A percentile compares a stretch with the other conserved stretches of the same genome.
Conservation (phyloP, 2,113 vertebrate genomes). For the Scytalopus superciliaris region DNA sequence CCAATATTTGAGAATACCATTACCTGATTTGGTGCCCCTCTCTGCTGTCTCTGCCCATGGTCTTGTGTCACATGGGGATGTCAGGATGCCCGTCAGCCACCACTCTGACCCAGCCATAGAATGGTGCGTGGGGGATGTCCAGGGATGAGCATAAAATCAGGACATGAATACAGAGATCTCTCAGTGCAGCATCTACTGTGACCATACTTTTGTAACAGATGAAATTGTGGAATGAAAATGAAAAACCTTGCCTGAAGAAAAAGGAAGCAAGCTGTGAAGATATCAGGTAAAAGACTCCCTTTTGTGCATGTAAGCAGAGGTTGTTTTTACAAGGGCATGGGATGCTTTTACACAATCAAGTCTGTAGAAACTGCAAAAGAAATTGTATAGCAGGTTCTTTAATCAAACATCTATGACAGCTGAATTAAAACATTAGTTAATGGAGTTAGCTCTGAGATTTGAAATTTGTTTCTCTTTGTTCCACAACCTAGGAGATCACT, state of each 20-base stretch:
- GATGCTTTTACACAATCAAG: not conserved
- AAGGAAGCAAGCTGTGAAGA: not conserved
- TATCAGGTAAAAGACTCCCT: not conserved
- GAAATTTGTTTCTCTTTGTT: slow-evolving; percentile 22
- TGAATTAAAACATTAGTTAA: slow-evolving; percentile 42
- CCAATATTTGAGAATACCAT: not conserved
- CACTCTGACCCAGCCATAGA: not conserved
- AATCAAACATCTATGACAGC: not conserved
- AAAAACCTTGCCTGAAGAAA: slow-evolving; percentile 28
- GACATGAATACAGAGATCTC: not conserved
- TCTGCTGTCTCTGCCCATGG: not conserved
- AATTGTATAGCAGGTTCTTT: not conserved
- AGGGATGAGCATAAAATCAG: not conserved
- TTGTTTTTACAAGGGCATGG: slow-evolving; percentile 2
- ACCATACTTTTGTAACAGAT: not conserved
- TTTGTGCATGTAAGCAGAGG: not conserved
- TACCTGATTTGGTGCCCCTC: not conserved
- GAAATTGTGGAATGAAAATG: not conserved
- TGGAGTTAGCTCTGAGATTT: not conserved
- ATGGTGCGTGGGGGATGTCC: no score
- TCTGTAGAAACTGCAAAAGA: not conserved
- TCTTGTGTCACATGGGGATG: not conserved
- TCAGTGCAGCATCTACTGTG: not conserved
- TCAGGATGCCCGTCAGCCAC: not conserved
- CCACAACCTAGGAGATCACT: not conserved